These are phyloP conservation scores for Rhea pennata DNA, from an alignment of 2,113 vertebrate species.

Conservation along the genomic window DNA sequence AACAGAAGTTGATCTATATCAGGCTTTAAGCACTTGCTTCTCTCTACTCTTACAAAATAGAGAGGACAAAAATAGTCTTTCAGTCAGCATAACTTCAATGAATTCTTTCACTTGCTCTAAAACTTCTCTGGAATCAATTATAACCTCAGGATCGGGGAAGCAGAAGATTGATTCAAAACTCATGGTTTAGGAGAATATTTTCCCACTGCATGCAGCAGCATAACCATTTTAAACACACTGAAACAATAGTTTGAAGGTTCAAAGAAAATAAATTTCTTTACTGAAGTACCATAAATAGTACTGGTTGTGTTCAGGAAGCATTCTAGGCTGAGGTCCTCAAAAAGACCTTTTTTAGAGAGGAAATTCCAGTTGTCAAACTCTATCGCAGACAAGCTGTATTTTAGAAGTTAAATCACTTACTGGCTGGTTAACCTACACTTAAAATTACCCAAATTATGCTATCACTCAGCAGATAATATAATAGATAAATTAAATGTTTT, in stretches of 20 bases:
- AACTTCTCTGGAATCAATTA: not conserved
- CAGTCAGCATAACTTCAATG: not conserved
- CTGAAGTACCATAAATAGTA: not conserved
- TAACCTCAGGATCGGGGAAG: not conserved
- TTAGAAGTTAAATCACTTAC: not conserved
- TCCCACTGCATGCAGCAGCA: not conserved
- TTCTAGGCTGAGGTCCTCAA: not conserved
- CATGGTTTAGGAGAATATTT: not conserved
- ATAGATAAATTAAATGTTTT: conserved; percentile 43
- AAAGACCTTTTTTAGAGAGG: not conserved
- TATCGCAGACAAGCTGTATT: not conserved
- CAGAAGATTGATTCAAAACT: not conserved
- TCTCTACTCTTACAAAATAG: not conserved
- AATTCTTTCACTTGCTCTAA: not conserved
- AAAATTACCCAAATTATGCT: conserved; percentile 38
- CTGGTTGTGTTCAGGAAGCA: not conserved
- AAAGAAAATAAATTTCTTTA: not conserved
- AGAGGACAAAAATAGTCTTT: not conserved
- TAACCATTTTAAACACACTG: not conserved
- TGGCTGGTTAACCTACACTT: not conserved
- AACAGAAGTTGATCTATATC: not conserved
- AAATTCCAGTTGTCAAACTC: not conserved
- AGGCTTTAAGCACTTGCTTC: not conserved
- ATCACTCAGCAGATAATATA: conserved; percentile 19
- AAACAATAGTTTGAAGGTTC: not conserved